Base-by-base conservation (phyloP, 2,113 vertebrate species). In the Limanda limanda region DNA sequence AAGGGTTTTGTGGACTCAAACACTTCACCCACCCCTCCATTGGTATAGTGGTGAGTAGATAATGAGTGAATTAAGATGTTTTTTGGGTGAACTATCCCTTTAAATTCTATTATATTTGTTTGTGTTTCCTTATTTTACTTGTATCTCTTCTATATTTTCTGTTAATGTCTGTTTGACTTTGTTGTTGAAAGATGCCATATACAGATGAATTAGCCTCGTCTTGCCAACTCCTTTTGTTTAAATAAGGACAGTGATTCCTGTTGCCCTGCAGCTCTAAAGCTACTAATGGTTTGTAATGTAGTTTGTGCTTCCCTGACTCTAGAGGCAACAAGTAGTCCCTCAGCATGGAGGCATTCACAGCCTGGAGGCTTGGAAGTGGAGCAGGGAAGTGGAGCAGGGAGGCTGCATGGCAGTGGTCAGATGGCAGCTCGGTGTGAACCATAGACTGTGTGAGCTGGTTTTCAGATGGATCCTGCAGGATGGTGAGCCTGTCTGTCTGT, bases 391-490 rank as follows among this genome's bases (percentile, higher is more conserved):
- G 55, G 24, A 15, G 5, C 40, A 12, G 40, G 40, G 25, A 17
- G 17, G 61, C 23, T 9, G 61, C 21, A 10, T 8, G 9, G 21
- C 37, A 45, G 61, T 24, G 37, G 23, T 45, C 24, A 62, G 65
- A 62, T 76, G 58, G 58, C 23, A 12, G 61, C 31, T 14, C 69
- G n/a, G 25, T 42, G 55, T n/a, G n/a, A n/a, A n/a, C n/a, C n/a
- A n/a, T n/a, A n/a, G n/a, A n/a, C n/a, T n/a, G n/a, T n/a, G n/a
- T 58, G 27, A 61, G 45, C 51, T 68, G 17, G 15, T 70, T 55
- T 70, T 12, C 5, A 27, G 57, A 45, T 55, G 65, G 42, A 48
- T 21, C 63, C 52, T 18, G 4, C 58, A 56, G 31, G 64, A 60
- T n/a, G 64, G 24, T 54, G 69, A 47, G 48, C 35, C 35, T 52